Evolutionary conservation across 2,888 invertebrate species (phyloP).

Genomic region (Falcaria lacertinaria): DNA sequence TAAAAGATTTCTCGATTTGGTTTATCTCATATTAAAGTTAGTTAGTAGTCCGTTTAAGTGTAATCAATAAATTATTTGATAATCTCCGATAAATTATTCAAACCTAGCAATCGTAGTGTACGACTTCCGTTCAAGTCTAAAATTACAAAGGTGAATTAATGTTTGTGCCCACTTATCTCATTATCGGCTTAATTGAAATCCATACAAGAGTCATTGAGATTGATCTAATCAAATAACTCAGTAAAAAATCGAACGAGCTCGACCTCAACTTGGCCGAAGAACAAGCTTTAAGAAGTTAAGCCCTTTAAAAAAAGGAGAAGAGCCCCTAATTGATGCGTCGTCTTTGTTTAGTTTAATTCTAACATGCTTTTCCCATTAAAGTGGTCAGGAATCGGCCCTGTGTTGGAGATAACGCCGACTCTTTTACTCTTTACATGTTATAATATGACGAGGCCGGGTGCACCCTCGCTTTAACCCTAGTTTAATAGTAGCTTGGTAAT

Average conservation of each 20-base stretch:
- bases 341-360: conserved; percentile 81
- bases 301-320: conserved; percentile 63
- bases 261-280: conserved; percentile 63
- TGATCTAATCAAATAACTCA: conserved; percentile 73
- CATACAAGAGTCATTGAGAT: conserved; percentile 73
- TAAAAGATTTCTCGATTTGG: too few relatives aligned
- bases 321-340: conserved; percentile 79
- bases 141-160: conserved; percentile 34
- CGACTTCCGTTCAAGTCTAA: conserved; percentile 1
- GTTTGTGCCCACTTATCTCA: conserved; percentile 62
- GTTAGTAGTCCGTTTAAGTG: too few relatives aligned
- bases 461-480: conserved; percentile 57
- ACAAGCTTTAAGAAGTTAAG: conserved; percentile 73
- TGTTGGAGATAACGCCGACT: conserved; percentile 72
- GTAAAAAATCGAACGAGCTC: conserved; percentile 65
- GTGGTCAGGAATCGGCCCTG: conserved; percentile 74
- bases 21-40: too few relatives aligned
- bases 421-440: conserved; percentile 77
- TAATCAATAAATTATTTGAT: background rate
- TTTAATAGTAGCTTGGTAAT: conserved; percentile 54
- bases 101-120: background rate
- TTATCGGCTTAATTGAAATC: conserved; percentile 71
- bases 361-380: conserved; percentile 81
- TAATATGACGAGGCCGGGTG: conserved; percentile 69
- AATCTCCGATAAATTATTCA: background rate